Base-by-base conservation (phyloP, 1,140 invertebrate species). In the Bombus confusus region DNA sequence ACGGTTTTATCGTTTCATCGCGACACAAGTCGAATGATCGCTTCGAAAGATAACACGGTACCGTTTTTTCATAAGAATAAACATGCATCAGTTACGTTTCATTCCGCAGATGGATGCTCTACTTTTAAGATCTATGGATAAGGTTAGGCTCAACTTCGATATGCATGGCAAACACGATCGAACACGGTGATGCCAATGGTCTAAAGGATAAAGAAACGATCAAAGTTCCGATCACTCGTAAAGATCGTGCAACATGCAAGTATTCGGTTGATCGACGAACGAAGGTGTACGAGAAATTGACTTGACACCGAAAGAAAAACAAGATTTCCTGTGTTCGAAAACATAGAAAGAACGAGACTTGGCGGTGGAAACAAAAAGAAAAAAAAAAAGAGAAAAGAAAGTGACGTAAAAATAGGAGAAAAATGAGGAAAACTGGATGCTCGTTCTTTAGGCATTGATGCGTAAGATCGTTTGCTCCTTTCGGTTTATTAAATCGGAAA, bases 241-340 rank as follows among this genome's bases (percentile, higher is more conserved):
- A 72, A 15, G 18, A 52, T 64, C 71, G 80, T 75, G 80, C 71
- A 75, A 64, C 59, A 59, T 82, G 71, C 80, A 74, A 47, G 5
- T 52, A 22, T 4, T 13, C 57, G 2, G 22, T 81, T 41, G 37
- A 80, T 69, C 47, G 9, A 73, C 69, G 69, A 72, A 57, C 80
- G 39, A 81, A 43, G 37, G 80, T 81, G 80, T 68, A 52, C 52
- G 80, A 1, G 39, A 72, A 39, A 72, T 72, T 22, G 52, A 72
- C 41, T 47, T 18, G 31, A 68, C 3, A 31, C 39, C 28, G 31
- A 28, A 22, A 57, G 5, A 28, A 57, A 57, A 28, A 12, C n/a
- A 37, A 52, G 6, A 52, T 52, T 52, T 52, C 34, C 25, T 12
- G 28, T 28, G 12, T 72, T n/a, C 39, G 39, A n/a, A 72, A 72